Evolutionary conservation across 2,113 vertebrate species (phyloP).

Genomic region (Rana temporaria): DNA sequence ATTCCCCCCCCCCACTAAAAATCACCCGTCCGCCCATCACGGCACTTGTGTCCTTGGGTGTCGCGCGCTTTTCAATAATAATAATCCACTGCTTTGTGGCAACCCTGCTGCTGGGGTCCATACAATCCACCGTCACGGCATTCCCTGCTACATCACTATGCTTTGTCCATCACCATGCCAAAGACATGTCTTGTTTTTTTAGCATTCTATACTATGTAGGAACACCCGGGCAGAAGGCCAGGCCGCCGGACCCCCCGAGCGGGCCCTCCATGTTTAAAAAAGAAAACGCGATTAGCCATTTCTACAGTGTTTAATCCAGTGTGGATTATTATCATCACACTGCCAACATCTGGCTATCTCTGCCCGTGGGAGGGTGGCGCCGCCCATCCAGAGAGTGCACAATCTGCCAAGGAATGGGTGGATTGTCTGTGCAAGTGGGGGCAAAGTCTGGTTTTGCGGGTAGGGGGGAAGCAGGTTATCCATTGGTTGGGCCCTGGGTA

Average conservation of each 20-base stretch:
- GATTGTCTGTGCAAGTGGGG: conserved; percentile 38
- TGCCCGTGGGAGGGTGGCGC: not conserved
- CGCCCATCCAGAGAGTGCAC: conserved; percentile 1
- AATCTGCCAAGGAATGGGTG: conserved; percentile 30
- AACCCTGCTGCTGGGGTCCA: not conserved
- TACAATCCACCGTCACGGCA: not conserved
- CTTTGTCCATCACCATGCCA: not conserved
- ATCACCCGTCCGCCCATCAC: conserved; percentile 59
- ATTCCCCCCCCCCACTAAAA: conserved; percentile 60
- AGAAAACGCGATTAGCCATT: not conserved
- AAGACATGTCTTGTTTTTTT: not conserved
- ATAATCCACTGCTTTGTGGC: not conserved
- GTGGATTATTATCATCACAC: not conserved
- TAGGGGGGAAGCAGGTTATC: not conserved
- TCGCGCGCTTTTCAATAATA: not conserved
- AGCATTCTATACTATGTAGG: not conserved
- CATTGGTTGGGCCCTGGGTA: not conserved
- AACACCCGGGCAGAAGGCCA: not conserved
- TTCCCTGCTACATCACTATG: not conserved
- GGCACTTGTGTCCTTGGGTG: conserved; percentile 23
- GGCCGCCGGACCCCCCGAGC: not conserved
- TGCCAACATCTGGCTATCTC: not conserved
- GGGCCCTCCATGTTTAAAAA: not conserved
- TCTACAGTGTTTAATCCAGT: not conserved
- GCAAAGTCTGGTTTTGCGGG: not conserved